Evolutionary conservation across 2,797 vertebrate species (phyloP).

Genomic region (Sardinella longiceps): DNA sequence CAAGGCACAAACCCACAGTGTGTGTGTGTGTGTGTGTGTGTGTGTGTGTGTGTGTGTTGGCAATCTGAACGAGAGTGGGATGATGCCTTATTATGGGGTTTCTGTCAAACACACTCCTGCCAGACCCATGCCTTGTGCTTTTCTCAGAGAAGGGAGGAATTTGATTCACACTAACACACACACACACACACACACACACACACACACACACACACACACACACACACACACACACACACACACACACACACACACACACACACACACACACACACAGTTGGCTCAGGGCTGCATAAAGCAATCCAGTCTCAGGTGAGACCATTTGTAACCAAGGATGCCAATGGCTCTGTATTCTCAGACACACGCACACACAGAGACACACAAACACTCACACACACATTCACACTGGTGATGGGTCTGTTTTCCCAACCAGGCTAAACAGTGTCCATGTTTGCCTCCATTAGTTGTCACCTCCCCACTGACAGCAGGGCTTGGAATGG

Average conservation of each 20-base stretch:
- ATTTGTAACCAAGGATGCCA: not conserved
- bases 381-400: too few species aligned
- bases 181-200: too few species aligned
- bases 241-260: too few species aligned
- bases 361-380: too few species aligned
- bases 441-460: not conserved
- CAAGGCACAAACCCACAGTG: not conserved
- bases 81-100: not conserved
- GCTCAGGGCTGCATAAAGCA: not conserved
- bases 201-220: too few species aligned
- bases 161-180: not conserved
- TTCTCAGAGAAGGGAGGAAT: not conserved
- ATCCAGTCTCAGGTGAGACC: not conserved
- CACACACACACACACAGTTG: constrained; percentile 26
- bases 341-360: not conserved
- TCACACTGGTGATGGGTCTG: not conserved
- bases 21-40: not conserved
- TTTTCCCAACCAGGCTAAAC: not conserved
- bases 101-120: not conserved
- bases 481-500: not conserved
- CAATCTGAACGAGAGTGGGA: not conserved
- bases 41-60: too few species aligned
- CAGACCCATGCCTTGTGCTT: not conserved
- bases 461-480: not conserved
- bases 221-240: too few species aligned